A percentile compares a stretch with the other conserved stretches of the same genome.
These are phyloP conservation scores for Tenthredo notha DNA, from an alignment of 2,888 invertebrate species.

Conservation along the genomic window DNA sequence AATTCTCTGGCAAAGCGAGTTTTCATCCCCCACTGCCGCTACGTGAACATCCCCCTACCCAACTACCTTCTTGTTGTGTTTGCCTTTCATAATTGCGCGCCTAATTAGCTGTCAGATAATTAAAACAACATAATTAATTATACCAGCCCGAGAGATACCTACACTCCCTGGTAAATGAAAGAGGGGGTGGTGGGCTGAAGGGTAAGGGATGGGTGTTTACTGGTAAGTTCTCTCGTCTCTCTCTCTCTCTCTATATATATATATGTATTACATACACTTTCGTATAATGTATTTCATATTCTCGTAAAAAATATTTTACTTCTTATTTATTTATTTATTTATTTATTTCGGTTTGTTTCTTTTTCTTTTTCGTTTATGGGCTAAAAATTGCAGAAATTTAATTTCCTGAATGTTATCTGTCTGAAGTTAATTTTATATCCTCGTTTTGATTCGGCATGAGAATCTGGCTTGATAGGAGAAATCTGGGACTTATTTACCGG, in stretches of 20 bases:
- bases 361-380: background rate
- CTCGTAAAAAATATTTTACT: background rate
- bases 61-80: slow-evolving; percentile 64
- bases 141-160: slow-evolving; percentile 57
- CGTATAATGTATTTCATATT: background rate
- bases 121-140: slow-evolving; percentile 72
- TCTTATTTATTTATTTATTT: too few relatives aligned
- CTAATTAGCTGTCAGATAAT: slow-evolving; percentile 72
- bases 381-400: background rate
- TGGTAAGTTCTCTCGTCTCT: slow-evolving; percentile 13
- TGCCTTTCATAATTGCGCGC: slow-evolving; percentile 71
- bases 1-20: slow-evolving; percentile 49
- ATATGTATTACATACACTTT: background rate
- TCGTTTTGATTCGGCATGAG: background rate
- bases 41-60: slow-evolving; percentile 31
- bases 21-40: slow-evolving; percentile 49
- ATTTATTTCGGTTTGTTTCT: too few relatives aligned
- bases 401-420: background rate
- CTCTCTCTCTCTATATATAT: background rate
- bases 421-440: background rate
- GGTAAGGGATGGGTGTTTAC: slow-evolving; percentile 27
- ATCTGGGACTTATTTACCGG: slow-evolving; percentile 31
- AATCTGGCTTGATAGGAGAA: background rate
- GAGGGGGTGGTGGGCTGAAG: slow-evolving; percentile 19
- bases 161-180: slow-evolving; percentile 46